A percentile compares a stretch with the other conserved stretches of the same genome.
These are phyloP conservation scores for Nycticebus coucang DNA, from an alignment of 2,113 vertebrate genomes.

Conservation along the genomic window DNA sequence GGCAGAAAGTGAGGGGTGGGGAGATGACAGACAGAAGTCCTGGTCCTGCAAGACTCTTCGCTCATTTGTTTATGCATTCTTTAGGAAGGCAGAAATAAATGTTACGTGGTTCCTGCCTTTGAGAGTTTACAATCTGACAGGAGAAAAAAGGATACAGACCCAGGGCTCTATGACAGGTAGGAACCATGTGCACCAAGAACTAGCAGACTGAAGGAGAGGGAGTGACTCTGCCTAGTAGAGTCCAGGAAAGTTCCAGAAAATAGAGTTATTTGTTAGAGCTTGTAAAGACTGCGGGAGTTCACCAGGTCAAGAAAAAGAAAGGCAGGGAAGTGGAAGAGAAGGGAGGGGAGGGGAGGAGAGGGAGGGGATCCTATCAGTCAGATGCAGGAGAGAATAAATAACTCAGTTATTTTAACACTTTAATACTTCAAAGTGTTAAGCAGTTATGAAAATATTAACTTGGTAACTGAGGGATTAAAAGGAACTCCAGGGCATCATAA, in stretches of 20 bases:
- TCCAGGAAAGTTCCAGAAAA: not conserved
- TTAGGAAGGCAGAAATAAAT: not conserved
- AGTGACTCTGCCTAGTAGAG: not conserved
- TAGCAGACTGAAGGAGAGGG: not conserved
- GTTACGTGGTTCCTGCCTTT: not conserved
- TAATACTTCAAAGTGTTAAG: not conserved
- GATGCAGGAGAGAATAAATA: not conserved
- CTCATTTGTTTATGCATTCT: not conserved
- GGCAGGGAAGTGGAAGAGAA: not conserved
- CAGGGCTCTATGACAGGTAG: not conserved
- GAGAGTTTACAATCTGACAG: not conserved
- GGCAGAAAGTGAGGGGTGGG: not conserved
- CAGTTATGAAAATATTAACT: not conserved
- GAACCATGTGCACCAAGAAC: not conserved
- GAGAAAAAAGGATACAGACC: not conserved
- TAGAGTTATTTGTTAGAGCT: not conserved
- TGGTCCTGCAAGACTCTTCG: not conserved
- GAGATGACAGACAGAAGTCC: not conserved
- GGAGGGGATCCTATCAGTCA: not conserved
- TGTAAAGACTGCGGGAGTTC: not conserved
- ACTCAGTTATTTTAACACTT: not conserved
- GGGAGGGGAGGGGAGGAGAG: too few relatives aligned
- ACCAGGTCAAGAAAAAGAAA: not conserved
- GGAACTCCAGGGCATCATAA: not conserved
- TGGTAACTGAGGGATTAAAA: constrained; percentile 2